Percentiles rank a stretch among this genome's conserved stretches.
These are phyloP conservation scores for Paedocypris sp. DNA, from an alignment of 2,113 vertebrate species.

Conservation along the genomic window DNA sequence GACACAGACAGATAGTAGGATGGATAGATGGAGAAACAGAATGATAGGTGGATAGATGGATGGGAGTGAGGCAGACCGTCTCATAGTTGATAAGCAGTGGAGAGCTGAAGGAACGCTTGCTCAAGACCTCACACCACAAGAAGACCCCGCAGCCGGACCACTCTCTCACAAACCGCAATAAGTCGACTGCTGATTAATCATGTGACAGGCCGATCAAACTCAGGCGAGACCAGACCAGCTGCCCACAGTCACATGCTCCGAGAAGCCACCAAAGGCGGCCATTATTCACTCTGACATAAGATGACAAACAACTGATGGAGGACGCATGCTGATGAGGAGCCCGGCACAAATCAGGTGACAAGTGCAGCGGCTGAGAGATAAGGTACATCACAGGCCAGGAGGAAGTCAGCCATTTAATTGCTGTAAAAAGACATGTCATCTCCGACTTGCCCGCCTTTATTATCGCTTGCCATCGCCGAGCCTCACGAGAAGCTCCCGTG, in stretches of 20 bases:
- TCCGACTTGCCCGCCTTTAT: conserved; percentile 42
- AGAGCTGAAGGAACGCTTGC: background rate
- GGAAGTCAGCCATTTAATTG: conserved; percentile 56
- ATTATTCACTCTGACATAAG: conserved; percentile 47
- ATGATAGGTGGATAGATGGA: too few species aligned
- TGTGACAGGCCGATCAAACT: conserved; percentile 36
- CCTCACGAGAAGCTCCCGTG: conserved; percentile 45
- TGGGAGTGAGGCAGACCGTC: too few species aligned
- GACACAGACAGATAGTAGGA: too few species aligned
- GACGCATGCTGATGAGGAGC: conserved; percentile 30
- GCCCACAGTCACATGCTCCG: conserved; percentile 44
- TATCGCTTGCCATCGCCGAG: conserved; percentile 43
- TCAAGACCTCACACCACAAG: background rate
- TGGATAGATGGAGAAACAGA: too few species aligned
- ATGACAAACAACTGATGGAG: conserved; percentile 49
- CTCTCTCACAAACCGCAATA: conserved; percentile 47
- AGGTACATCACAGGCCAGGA: conserved; percentile 51
- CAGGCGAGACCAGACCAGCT: conserved; percentile 44
- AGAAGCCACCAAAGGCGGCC: conserved; percentile 39
- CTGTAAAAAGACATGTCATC: conserved; percentile 43
- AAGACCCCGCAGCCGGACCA: background rate
- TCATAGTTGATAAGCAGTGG: too few species aligned
- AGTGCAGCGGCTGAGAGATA: conserved; percentile 41
- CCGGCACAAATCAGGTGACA: conserved; percentile 41
- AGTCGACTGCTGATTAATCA: conserved; percentile 36